Evolutionary conservation across 2,797 vertebrate genomes (phyloP).

Genomic region (Bovichtus variegatus): DNA sequence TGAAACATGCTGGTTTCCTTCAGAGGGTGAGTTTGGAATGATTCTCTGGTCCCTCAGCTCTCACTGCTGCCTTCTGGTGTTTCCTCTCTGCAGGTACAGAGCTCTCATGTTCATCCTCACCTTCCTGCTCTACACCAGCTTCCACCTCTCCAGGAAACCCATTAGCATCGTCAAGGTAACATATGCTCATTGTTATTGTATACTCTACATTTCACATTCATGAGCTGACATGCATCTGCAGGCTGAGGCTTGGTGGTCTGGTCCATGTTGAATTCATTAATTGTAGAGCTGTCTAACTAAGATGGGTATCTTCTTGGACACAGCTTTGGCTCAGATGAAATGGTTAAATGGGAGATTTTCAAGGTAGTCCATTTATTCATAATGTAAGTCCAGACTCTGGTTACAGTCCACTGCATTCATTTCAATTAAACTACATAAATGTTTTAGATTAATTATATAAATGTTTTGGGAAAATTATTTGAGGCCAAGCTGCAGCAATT

Average conservation of each 20-base stretch:
- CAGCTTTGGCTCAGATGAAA: neutral
- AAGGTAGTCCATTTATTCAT: too few species aligned
- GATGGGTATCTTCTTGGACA: too few species aligned
- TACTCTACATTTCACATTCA: neutral
- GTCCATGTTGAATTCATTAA: neutral
- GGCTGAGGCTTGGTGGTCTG: neutral
- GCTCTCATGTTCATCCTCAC: constrained; percentile 91
- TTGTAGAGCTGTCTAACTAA: too few species aligned
- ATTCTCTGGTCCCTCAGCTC: neutral
- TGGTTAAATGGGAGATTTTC: too few species aligned
- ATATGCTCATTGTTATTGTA: too few species aligned
- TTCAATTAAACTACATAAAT: too few species aligned
- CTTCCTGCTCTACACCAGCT: constrained; percentile 93
- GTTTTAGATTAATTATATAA: too few species aligned
- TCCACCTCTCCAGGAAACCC: constrained; percentile 96
- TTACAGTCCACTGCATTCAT: too few species aligned
- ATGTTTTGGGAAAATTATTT: too few species aligned
- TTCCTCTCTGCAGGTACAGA: constrained; percentile 86
- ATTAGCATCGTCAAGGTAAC: constrained; percentile 96
- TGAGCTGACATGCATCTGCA: neutral
- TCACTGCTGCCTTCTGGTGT: constrained; percentile 39
- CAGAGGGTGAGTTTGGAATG: neutral
- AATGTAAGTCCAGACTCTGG: too few species aligned
- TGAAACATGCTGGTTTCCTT: neutral
- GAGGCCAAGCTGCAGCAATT: too few species aligned